Base-by-base conservation (phyloP, 1,140 invertebrate genomes). In the Polypedilum pembai region DNA sequence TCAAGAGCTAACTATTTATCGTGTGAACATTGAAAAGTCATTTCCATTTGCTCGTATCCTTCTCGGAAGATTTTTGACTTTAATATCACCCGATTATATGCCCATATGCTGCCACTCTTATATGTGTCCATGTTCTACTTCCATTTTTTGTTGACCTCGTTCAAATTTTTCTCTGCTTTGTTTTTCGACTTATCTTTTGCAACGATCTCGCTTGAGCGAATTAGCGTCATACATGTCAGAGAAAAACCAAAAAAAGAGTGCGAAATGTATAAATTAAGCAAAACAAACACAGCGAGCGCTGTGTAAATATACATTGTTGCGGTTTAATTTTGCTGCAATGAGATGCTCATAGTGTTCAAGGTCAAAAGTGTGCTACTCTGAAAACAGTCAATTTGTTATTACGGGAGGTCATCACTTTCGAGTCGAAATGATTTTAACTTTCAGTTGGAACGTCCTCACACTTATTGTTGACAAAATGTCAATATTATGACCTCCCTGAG, bases 71-170 rank as follows among this genome's bases (percentile, higher is more conserved):
- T 8, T 69, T 69, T 18, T 18, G 10, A 56, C 65, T 69, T 12
- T 8, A 56, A 56, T 56, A 56, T 56, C n/a, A 56, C 8, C 3
- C 7, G 10, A 3, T 15, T 12, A 8, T 8, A 56, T 15, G n/a
- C 45, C 24, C 24, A 33, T 33, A 33, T 33, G 24, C 1, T 33
- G 24, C 24, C 24, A 33, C 24, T 33, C 24, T 33, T 33, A 5
- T 33, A 56, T 69, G 20, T 69, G 65, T 20, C 65, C 65, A 69
- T 69, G 65, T 69, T 69, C 65, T 69, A 69, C 65, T 20, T 56
- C 45, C 12, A 56, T 56, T 56, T 33, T 56, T 15, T 15, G 45
- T 69, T 69, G 65, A 21, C 65, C 65, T 69, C 65, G 65, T 20
- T 69, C 17, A 69, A 18, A 21, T 69, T 21, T 18, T 18, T 56